phyloP scores from a whole-genome alignment of 2,797 vertebrate species.

The Antennarius maculatus region DNA sequence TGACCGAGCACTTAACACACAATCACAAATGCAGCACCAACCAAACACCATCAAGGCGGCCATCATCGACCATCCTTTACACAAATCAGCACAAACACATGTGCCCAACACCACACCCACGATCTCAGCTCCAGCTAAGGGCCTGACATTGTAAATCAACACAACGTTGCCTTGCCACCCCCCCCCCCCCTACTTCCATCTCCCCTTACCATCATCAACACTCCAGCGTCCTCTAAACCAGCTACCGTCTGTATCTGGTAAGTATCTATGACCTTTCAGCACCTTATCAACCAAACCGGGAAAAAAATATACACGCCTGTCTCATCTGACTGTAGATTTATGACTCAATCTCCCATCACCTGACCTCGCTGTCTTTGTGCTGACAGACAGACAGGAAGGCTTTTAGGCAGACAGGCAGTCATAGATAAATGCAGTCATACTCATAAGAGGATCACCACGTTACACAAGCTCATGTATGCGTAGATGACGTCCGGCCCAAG shows the following conservation, averaged over 20 bases:
- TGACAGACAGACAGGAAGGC: constrained; percentile 49
- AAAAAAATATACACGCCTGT: constrained; percentile 54
- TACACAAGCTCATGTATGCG: constrained; percentile 32
- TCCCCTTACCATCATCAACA: constrained; percentile 26
- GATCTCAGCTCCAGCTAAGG: constrained; percentile 29
- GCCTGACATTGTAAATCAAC: constrained; percentile 55
- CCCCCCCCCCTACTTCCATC: not conserved
- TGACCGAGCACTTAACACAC: constrained; percentile 75
- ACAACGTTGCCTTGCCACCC: constrained; percentile 27
- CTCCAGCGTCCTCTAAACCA: constrained; percentile 41
- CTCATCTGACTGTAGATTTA: constrained; percentile 61
- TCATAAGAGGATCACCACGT: constrained; percentile 24
- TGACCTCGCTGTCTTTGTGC: constrained; percentile 37
- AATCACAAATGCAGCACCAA: constrained; percentile 65
- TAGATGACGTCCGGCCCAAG: constrained; percentile 46
- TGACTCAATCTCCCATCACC: constrained; percentile 66
- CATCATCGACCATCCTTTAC: constrained; percentile 43
- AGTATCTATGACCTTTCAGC: constrained; percentile 56
- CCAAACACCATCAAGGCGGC: constrained; percentile 52
- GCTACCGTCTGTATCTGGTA: constrained; percentile 58
- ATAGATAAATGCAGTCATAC: constrained; percentile 43
- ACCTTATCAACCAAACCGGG: constrained; percentile 38
- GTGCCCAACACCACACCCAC: constrained; percentile 36
- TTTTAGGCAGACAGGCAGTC: constrained; percentile 51
- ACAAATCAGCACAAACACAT: constrained; percentile 43